Evolutionary conservation across 2,888 invertebrate genomes (phyloP), one percentile per base, ranked within the genome.

Genomic region (Mayetiola destructor): DNA sequence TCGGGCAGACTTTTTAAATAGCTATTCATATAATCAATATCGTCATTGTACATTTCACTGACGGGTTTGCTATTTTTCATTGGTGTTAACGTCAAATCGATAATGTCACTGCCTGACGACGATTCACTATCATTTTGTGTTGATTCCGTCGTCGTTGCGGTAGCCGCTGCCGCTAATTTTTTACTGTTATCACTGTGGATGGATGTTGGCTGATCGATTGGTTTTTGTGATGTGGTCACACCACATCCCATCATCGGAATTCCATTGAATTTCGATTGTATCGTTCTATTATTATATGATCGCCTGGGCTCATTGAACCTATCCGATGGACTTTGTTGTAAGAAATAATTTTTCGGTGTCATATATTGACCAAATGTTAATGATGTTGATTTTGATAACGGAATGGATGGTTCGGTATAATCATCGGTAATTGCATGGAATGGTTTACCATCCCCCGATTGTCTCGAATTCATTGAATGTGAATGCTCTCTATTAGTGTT

Each of bases 21-120:
- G 61, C 71, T 70, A 61, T 71, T 72, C 73, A 73, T 73, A 66
- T 72, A 73, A 62, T 73, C 73, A 39, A 73, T 73, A 59, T 73
- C 73, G 3, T 69, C 70, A 62, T 69, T 69, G 59, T 73, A 73
- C 59, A 71, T 68, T 59, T 73, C 64, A 58, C 59, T 62, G 57
- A 48, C 23, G 14, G 52, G 48, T 4, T 35, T 21, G 14, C 14
- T 54, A 32, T 35, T 54, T 32, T 35, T 48, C n/a, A n/a, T n/a
- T n/a, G n/a, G n/a, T n/a, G n/a, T n/a, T 9, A 21, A 32, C 6
- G 48, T 48, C 30, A 48, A 35, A 48, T 56, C 48, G 16, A 56
- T 48, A 35, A 56, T n/a, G 21, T 56, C 42, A 48, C 32, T 53
- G 18, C 12, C 20, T 6, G 32, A 53, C 5, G 53, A 39, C 21